Conservation (phyloP, 2,888 invertebrate species). For the Falcaria lacertinaria region DNA sequence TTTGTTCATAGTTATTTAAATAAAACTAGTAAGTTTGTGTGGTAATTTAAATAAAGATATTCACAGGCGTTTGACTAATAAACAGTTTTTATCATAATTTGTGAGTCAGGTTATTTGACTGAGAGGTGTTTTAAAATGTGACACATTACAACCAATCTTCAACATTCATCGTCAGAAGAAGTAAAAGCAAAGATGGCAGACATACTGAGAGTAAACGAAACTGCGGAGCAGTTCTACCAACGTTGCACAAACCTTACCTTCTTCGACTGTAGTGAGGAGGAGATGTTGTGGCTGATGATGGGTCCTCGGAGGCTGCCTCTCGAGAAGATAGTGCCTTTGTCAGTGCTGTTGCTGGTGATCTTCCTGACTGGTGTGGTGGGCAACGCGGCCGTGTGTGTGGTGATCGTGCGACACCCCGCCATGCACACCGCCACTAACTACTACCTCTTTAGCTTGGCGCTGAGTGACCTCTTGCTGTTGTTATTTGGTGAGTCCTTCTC, state of each 20-base stretch:
- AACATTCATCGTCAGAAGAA: too few relatives aligned
- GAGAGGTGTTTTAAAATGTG: too few relatives aligned
- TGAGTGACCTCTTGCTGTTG: slow-evolving; percentile 90
- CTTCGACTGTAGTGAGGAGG: slow-evolving; percentile 81
- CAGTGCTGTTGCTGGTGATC: slow-evolving; percentile 85
- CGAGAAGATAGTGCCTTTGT: slow-evolving; percentile 79
- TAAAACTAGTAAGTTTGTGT: too few relatives aligned
- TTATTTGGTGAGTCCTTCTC: slow-evolving; percentile 88
- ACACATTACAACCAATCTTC: too few relatives aligned
- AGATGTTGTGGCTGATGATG: slow-evolving; percentile 77
- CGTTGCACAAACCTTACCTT: slow-evolving; percentile 64
- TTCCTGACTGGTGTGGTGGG: slow-evolving; percentile 92
- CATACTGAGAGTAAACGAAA: slow-evolving; percentile 51
- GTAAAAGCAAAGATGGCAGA: slow-evolving; percentile 49
- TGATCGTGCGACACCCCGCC: slow-evolving; percentile 87
- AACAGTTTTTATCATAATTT: too few relatives aligned
- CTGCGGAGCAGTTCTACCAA: slow-evolving; percentile 35
- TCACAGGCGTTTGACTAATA: too few relatives aligned
- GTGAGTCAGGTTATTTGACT: too few relatives aligned
- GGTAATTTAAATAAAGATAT: too few relatives aligned
- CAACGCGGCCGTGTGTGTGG: slow-evolving; percentile 90
- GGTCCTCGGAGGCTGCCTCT: slow-evolving; percentile 83
- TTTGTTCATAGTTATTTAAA: too few relatives aligned
- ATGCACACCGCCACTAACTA: slow-evolving; percentile 96
- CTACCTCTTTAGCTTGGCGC: slow-evolving; percentile 92